A percentile compares a stretch with the other conserved stretches of the same genome.
Evolutionary conservation across 1,140 invertebrate genomes (phyloP).

Genomic region (Drosophila ironensis): DNA sequence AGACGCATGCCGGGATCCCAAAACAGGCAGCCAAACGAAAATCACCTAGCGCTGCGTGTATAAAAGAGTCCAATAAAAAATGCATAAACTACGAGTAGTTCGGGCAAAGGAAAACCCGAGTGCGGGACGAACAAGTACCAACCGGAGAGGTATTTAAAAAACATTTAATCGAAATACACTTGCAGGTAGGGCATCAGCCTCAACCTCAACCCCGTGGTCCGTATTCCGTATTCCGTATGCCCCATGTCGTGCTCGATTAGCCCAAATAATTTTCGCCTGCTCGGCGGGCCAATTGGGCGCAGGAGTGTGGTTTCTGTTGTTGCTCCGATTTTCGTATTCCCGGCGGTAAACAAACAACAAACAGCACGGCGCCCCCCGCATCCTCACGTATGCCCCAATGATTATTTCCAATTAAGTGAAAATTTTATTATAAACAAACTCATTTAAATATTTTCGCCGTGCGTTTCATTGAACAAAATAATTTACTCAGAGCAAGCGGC

Average conservation of each 20-base stretch:
- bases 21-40: conserved; percentile 32
- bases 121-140: not conserved
- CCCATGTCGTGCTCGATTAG: conserved; percentile 77
- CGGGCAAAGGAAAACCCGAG: conserved; percentile 1
- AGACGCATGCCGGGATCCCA: conserved; percentile 56
- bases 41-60: conserved; percentile 12
- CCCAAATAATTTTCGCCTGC: conserved; percentile 65
- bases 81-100: conserved; percentile 59
- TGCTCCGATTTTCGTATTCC: conserved; percentile 33
- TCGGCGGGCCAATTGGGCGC: conserved; percentile 20
- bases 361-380: conserved; percentile 9
- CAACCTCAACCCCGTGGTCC: no score
- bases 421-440: conserved; percentile 80
- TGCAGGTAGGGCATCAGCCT: not conserved
- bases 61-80: conserved; percentile 68
- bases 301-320: conserved; percentile 11
- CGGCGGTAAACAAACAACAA: conserved; percentile 27
- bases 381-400: conserved; percentile 57
- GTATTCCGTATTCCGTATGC: no score
- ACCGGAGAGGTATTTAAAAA: conserved; percentile 55
- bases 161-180: conserved; percentile 45
- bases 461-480: conserved; percentile 70
- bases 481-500: conserved; percentile 62
- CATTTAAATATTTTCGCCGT: conserved; percentile 74
- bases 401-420: conserved; percentile 80